Conservation (phyloP, 2,888 invertebrate species). For the Lithodes maja region DNA sequence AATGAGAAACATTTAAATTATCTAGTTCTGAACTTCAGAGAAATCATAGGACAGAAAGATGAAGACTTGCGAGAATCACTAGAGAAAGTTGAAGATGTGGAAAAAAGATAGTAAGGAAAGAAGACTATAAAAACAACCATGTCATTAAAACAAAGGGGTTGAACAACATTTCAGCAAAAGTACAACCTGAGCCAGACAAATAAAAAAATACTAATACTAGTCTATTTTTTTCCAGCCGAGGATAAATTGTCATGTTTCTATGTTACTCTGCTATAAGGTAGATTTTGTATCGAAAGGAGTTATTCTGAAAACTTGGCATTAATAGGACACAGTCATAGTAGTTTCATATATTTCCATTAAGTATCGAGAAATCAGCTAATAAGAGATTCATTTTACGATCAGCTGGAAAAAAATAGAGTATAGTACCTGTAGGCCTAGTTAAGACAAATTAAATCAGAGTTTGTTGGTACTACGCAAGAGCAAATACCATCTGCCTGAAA, state of each 20-base stretch:
- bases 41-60: background rate
- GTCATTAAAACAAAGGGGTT: background rate
- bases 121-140: background rate
- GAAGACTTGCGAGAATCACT: background rate
- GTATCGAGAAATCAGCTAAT: too few species aligned
- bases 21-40: background rate
- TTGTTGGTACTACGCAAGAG: background rate
- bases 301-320: too few species aligned
- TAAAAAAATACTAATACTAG: background rate
- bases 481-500: background rate
- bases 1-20: background rate
- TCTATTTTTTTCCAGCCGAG: too few species aligned
- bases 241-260: too few species aligned
- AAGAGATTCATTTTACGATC: too few species aligned
- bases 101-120: background rate
- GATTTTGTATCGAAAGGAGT: too few species aligned
- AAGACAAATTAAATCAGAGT: background rate
- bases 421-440: background rate
- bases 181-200: background rate
- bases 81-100: background rate
- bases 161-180: background rate
- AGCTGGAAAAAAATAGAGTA: background rate
- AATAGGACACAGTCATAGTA: too few species aligned
- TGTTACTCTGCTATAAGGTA: too few species aligned
- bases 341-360: too few species aligned